Evolutionary conservation across 1,140 invertebrate genomes (phyloP).

Genomic region (Paraescarpia echinospica): DNA sequence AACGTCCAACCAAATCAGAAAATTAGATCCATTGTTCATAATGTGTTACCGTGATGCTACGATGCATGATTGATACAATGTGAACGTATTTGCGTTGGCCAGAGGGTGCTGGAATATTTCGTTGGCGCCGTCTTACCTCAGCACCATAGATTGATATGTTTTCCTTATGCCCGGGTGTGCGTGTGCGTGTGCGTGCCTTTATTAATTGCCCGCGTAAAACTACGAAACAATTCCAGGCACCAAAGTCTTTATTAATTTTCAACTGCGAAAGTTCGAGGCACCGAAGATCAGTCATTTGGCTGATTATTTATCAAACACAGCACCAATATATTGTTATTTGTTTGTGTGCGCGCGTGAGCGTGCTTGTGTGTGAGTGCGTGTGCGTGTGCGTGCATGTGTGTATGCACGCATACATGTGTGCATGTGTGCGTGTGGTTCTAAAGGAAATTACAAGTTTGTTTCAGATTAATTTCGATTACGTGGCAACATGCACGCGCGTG

Average conservation of each 20-base stretch:
- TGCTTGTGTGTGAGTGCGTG: too few species aligned
- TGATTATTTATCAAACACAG: neutral
- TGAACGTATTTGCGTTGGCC: neutral
- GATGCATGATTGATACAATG: neutral
- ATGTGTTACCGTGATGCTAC: neutral
- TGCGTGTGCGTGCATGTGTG: too few species aligned
- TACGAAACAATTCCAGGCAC: neutral
- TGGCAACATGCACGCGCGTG: too few species aligned
- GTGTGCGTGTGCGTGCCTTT: neutral
- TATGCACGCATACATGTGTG: too few species aligned
- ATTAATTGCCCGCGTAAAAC: neutral
- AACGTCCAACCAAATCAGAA: neutral
- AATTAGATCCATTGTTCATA: neutral
- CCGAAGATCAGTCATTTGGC: neutral
- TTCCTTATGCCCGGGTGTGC: neutral
- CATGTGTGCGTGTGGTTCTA: too few species aligned
- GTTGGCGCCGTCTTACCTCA: neutral
- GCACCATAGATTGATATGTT: neutral
- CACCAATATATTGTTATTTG: too few species aligned
- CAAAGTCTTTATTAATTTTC: neutral
- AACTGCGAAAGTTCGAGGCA: neutral
- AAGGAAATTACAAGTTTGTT: too few species aligned
- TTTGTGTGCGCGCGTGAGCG: too few species aligned
- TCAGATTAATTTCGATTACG: too few species aligned
- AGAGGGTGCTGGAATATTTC: neutral